Evolutionary conservation across 2,797 vertebrate species (phyloP).

Genomic region (Chelmon rostratus): DNA sequence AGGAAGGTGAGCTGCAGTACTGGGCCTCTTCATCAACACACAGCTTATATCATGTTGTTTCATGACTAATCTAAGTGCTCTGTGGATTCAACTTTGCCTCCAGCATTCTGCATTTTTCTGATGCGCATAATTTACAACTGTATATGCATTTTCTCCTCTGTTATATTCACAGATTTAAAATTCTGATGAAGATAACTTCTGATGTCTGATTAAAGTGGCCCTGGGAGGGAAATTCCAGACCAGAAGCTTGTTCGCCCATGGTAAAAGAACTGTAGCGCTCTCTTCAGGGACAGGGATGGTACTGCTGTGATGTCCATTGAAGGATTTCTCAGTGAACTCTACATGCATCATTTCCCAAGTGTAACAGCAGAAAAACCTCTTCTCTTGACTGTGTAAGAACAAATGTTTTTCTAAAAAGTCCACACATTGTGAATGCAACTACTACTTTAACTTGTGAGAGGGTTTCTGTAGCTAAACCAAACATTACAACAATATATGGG

Average conservation of each 20-base stretch:
- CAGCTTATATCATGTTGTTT: constrained; percentile 22
- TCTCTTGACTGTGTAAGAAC: constrained; percentile 3
- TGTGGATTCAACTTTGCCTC: constrained; percentile 15
- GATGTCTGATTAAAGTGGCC: constrained; percentile 34
- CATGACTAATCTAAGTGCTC: background rate
- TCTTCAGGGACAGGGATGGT: constrained; percentile 35
- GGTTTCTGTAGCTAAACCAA: constrained; percentile 14
- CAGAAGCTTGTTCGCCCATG: constrained; percentile 5
- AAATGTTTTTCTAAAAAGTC: constrained; percentile 24
- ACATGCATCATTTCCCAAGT: constrained; percentile 10
- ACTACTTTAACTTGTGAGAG: constrained; percentile 8
- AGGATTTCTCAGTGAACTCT: constrained; percentile 11
- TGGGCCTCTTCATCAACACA: background rate
- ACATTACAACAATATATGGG: background rate
- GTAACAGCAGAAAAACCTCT: constrained; percentile 14
- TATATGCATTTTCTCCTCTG: constrained; percentile 5
- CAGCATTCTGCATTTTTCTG: background rate
- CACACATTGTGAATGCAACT: constrained; percentile 5
- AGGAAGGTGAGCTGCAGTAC: constrained; percentile 64
- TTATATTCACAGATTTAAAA: constrained; percentile 61
- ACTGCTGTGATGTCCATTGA: constrained; percentile 25
- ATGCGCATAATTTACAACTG: constrained; percentile 9
- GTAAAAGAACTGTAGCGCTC: constrained; percentile 45
- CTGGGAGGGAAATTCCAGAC: constrained; percentile 27
- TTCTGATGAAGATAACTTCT: constrained; percentile 52